Conservation (phyloP, 1,140 invertebrate genomes). For the Metaphire vulgaris region DNA sequence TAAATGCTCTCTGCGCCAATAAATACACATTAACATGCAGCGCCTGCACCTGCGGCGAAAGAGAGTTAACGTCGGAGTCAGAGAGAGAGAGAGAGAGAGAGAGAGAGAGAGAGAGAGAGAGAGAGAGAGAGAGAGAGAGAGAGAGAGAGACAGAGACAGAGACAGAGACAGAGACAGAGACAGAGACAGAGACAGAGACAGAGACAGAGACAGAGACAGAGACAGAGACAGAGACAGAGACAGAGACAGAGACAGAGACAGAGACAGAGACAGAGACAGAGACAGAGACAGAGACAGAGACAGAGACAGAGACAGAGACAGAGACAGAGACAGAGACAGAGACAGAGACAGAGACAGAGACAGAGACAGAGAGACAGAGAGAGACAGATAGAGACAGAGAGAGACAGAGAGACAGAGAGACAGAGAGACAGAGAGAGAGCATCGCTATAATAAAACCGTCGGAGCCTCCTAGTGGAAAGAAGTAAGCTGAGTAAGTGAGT, state of each 20-base stretch:
- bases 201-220: background rate
- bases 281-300: constrained; percentile 67
- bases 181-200: background rate
- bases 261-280: background rate
- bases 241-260: background rate
- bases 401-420: background rate
- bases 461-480: background rate
- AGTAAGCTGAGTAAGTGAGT: too few species aligned
- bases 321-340: background rate
- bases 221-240: background rate
- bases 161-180: background rate
- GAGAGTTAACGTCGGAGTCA: background rate
- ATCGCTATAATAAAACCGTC: background rate
- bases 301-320: background rate
- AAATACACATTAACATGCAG: background rate
- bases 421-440: background rate
- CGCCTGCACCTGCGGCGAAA: background rate
- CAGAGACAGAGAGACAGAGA: background rate
- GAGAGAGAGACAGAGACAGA: background rate
- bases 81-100: background rate
- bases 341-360: background rate
- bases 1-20: background rate
- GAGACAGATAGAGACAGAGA: background rate
- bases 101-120: background rate
- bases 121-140: background rate